A percentile compares a stretch with the other conserved stretches of the same genome.
These are phyloP conservation scores for Syrmaticus mikado DNA, from an alignment of 2,113 vertebrate genomes.

Conservation along the genomic window DNA sequence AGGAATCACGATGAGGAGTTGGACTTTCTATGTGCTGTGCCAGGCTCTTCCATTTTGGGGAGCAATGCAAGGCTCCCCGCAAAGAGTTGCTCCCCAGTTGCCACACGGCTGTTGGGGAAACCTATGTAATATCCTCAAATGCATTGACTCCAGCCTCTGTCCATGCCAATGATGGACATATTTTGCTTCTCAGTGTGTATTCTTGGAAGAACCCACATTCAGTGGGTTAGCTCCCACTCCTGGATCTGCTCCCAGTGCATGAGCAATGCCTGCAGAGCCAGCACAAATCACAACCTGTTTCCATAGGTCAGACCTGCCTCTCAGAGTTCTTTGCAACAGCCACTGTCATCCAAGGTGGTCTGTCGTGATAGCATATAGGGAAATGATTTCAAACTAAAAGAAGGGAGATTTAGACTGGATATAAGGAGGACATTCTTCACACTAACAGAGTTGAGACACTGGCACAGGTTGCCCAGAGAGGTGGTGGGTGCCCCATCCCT, in stretches of 20 bases:
- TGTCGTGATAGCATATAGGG: too few relatives aligned
- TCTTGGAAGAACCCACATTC: background rate
- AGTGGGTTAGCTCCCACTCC: background rate
- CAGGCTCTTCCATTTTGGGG: background rate
- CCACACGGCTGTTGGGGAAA: accelerated
- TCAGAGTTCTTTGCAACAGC: background rate
- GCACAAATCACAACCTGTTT: accelerated
- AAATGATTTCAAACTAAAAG: too few relatives aligned
- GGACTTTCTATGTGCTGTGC: background rate
- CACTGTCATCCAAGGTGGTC: background rate
- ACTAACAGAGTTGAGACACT: too few relatives aligned
- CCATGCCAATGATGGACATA: background rate
- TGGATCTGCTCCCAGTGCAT: background rate
- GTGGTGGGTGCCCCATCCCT: too few relatives aligned
- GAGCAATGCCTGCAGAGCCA: background rate
- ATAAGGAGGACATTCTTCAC: too few relatives aligned
- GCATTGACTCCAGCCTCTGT: background rate
- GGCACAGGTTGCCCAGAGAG: too few relatives aligned
- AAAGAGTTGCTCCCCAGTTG: background rate
- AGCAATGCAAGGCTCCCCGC: background rate
- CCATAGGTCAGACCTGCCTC: background rate
- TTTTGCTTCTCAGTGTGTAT: background rate
- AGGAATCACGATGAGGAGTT: background rate
- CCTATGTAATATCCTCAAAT: background rate
- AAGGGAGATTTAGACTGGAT: too few relatives aligned